Base-by-base conservation (phyloP, 92 coral and sea anemone species). In the Phenganax subtilis region DNA sequence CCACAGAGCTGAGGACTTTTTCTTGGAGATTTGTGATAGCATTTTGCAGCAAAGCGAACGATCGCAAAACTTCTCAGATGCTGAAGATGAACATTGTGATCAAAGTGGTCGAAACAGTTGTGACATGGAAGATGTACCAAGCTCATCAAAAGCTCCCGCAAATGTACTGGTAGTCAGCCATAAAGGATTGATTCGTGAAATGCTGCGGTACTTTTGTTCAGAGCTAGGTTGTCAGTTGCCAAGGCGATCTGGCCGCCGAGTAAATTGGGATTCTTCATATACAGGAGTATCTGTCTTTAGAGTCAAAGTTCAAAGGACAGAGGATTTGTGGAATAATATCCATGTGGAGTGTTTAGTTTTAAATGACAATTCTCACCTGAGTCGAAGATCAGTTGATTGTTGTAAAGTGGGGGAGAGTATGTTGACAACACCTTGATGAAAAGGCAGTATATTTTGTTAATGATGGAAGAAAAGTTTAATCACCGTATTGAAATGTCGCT, bases 1-100 rank as follows among this genome's bases (percentile, higher is more conserved):
- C 7, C 83, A 79, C 53, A 63, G 83, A 54, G 83, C 83, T 0
- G 83, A 79, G 17, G 74, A 79, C 83, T 79, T 79, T 79, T 79
- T 79, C 62, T 69, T 16, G 30, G 83, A 79, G 65, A 79, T 79
- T 15, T 79, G 83, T 31, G 74, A 79, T 51, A 51, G 51, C 16
- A 79, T 79, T 58, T 20, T 51, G 55, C 29, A 25, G 54, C 72
- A 64, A 73, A 79, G 55, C 2, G 52, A 79, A 77, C 71, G 52
- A 10, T 37, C 58, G 6, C 58, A n/a, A 73, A 20, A 37, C 30
- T 53, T 15, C 20, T 14, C 65, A 3, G 71, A 77, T 15, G 44
- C 54, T 3, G 66, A 53, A 17, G 71, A 52, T 6, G 83, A 79
- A 7, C 51, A 67, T 0, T 73, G 59, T 51, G 30, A 73, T 25